These are phyloP conservation scores for Sigmodon hispidus DNA, from an alignment of 2,113 vertebrate species.

Conservation along the genomic window DNA sequence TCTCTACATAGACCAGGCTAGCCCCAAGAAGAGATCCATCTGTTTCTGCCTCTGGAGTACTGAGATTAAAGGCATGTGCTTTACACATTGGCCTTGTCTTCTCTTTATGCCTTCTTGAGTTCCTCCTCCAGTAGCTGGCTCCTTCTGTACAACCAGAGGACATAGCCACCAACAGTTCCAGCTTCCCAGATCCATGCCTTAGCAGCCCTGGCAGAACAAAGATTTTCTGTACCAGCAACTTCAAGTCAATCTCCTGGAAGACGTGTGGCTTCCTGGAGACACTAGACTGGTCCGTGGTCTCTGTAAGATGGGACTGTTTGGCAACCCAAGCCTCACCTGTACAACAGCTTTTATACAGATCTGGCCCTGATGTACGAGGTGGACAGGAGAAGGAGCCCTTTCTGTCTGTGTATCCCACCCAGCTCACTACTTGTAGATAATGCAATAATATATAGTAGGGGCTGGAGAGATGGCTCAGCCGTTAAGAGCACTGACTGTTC, in stretches of 20 bases:
- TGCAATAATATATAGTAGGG: too few relatives aligned
- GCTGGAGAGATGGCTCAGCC: too few relatives aligned
- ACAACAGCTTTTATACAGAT: constrained; percentile 1
- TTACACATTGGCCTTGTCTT: not conserved
- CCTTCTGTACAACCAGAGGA: not conserved
- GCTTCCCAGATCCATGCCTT: not conserved
- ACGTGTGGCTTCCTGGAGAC: not conserved
- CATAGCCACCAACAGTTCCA: not conserved
- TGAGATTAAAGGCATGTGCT: not conserved
- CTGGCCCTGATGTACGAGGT: not conserved
- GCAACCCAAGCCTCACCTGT: not conserved
- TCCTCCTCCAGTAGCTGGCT: not conserved
- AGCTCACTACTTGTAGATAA: not conserved
- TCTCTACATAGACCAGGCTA: too few relatives aligned
- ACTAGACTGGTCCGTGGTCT: not conserved
- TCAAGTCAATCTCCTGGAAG: constrained; percentile 5
- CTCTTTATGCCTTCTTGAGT: not conserved
- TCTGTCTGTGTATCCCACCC: not conserved
- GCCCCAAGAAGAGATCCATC: not conserved
- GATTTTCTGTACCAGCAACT: not conserved
- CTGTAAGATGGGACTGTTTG: not conserved
- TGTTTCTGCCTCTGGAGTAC: not conserved
- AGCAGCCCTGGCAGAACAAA: not conserved
- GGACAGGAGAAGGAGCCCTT: not conserved
- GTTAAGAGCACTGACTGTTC: too few relatives aligned